These are phyloP conservation scores for Tyria jacobaeae DNA, from an alignment of 2,888 invertebrate species.

Conservation along the genomic window DNA sequence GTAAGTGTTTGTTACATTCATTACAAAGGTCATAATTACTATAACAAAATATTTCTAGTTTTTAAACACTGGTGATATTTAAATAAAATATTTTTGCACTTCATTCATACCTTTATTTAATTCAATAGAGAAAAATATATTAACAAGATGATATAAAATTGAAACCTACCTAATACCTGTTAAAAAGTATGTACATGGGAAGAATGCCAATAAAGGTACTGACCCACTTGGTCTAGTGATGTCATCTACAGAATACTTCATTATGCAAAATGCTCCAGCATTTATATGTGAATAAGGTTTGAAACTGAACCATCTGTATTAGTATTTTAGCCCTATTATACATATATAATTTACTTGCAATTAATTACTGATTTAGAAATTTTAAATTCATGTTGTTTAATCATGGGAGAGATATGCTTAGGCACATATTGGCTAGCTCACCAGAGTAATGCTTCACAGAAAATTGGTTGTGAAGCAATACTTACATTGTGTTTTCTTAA, in stretches of 20 bases:
- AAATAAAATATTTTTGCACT: background rate
- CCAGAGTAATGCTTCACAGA: too few relatives aligned
- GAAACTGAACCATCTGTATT: background rate
- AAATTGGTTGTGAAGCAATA: too few relatives aligned
- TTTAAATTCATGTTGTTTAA: too few relatives aligned
- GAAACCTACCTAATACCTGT: background rate
- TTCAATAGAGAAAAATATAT: background rate
- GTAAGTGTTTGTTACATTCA: slow-evolving; percentile 87
- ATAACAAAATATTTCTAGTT: background rate
- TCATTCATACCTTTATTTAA: background rate
- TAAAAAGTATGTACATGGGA: slow-evolving; percentile 1
- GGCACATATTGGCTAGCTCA: too few relatives aligned
- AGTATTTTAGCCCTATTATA: background rate
- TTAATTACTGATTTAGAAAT: too few relatives aligned
- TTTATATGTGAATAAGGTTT: background rate
- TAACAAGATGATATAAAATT: background rate
- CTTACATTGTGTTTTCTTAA: too few relatives aligned
- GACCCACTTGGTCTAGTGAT: slow-evolving; percentile 6
- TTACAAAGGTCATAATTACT: too few relatives aligned
- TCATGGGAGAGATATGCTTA: too few relatives aligned
- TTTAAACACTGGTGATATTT: background rate
- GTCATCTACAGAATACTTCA: slow-evolving; percentile 7
- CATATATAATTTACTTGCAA: too few relatives aligned
- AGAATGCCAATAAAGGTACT: slow-evolving; percentile 1
- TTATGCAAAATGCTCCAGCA: background rate